Evolutionary conservation across 2,888 invertebrate genomes (phyloP).

Genomic region (Orthonevra nobilis): DNA sequence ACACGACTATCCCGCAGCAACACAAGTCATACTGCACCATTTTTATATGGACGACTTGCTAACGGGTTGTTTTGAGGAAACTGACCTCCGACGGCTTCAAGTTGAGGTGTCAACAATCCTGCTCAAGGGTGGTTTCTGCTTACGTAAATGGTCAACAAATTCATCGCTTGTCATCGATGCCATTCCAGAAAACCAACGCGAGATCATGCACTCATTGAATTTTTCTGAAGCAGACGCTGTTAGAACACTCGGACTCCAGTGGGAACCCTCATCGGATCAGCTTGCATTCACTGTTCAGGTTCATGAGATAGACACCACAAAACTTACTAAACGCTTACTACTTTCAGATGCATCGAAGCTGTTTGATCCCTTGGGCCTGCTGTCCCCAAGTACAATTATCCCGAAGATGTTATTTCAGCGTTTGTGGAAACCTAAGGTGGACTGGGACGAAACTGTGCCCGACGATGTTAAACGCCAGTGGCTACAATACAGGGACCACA

Average conservation of each 20-base stretch:
- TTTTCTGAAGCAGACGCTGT: slow-evolving; percentile 3
- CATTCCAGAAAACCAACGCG: too few relatives aligned
- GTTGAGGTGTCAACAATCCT: too few relatives aligned
- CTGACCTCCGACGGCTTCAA: too few relatives aligned
- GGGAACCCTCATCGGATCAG: slow-evolving; percentile 42
- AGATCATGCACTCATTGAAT: too few relatives aligned
- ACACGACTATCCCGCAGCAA: slow-evolving; percentile 11
- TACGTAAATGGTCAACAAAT: slow-evolving; percentile 58
- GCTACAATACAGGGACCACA: too few relatives aligned
- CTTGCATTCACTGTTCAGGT: too few relatives aligned
- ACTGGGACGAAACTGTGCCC: slow-evolving; percentile 26
- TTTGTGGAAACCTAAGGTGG: slow-evolving; percentile 34
- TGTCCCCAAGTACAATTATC: slow-evolving; percentile 6
- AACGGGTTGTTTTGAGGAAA: too few relatives aligned
- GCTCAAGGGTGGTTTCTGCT: slow-evolving; percentile 42
- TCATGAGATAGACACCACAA: too few relatives aligned
- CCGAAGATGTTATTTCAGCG: slow-evolving; percentile 38
- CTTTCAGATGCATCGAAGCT: slow-evolving; percentile 36
- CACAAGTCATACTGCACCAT: slow-evolving; percentile 24
- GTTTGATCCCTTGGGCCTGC: slow-evolving; percentile 24
- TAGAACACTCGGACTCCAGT: slow-evolving; percentile 38
- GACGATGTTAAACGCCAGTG: neutral
- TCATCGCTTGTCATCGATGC: too few relatives aligned
- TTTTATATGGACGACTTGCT: slow-evolving; percentile 57
- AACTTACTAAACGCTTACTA: slow-evolving; percentile 43